Conservation (phyloP, 2,797 vertebrate species). For the Holocentrus rufus region DNA sequence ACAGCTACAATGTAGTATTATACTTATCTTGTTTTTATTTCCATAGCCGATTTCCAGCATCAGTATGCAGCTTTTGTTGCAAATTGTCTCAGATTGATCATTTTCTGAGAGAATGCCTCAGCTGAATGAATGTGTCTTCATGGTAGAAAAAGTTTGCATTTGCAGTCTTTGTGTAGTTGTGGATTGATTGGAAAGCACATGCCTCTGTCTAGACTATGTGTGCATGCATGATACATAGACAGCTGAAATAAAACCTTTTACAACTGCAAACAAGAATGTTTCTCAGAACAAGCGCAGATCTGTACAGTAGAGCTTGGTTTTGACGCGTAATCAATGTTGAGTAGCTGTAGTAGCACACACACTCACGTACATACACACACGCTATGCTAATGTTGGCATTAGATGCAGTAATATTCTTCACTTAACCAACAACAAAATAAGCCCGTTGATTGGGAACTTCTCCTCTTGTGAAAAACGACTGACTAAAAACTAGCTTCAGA, state of each 20-base stretch:
- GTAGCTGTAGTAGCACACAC: too few species aligned
- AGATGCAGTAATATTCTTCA: too few species aligned
- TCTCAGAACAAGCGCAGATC: background rate
- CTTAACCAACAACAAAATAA: too few species aligned
- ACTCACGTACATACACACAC: too few species aligned
- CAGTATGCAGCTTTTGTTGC: background rate
- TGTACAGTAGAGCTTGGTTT: background rate
- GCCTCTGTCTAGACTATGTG: background rate
- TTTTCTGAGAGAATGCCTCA: background rate
- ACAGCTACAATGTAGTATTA: conserved; percentile 8
- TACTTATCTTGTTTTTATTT: conserved; percentile 20
- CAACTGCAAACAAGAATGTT: conserved; percentile 4
- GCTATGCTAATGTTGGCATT: too few species aligned
- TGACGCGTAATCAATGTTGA: background rate
- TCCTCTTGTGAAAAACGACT: too few species aligned
- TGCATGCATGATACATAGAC: background rate
- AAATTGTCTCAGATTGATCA: conserved; percentile 17
- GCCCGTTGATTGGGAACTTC: too few species aligned
- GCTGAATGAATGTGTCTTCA: background rate
- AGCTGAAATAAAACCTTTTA: background rate
- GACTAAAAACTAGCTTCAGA: too few species aligned
- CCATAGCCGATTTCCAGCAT: background rate
- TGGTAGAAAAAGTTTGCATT: conserved; percentile 6
- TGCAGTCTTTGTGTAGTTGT: background rate
- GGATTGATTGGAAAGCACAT: background rate